These are phyloP conservation scores for Marmota flaviventris DNA, from an alignment of 2,113 vertebrate species.

Conservation along the genomic window DNA sequence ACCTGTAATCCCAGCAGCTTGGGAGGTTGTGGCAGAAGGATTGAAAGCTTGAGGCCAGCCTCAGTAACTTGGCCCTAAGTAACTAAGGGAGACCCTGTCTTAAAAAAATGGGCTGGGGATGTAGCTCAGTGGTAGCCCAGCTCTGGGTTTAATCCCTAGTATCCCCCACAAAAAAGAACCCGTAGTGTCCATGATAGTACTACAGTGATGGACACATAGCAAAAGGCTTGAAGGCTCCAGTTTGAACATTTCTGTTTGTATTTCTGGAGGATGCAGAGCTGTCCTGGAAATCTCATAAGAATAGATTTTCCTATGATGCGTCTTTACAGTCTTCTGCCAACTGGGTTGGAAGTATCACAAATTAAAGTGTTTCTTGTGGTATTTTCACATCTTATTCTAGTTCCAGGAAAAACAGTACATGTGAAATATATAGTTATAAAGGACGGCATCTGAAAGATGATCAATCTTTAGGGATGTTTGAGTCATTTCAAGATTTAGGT, in stretches of 20 bases:
- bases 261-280: neutral
- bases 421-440: slow-evolving; percentile 43
- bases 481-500: slow-evolving; percentile 55
- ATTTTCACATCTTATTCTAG: slow-evolving; percentile 51
- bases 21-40: too few relatives aligned
- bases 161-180: neutral
- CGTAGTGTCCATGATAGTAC: neutral
- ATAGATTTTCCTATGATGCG: slow-evolving; percentile 43
- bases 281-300: slow-evolving; percentile 40
- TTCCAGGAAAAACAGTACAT: slow-evolving; percentile 62
- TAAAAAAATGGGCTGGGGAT: too few relatives aligned
- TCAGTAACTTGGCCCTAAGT: too few relatives aligned
- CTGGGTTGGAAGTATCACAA: slow-evolving; percentile 29
- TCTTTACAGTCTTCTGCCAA: slow-evolving; percentile 53
- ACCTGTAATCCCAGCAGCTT: too few relatives aligned
- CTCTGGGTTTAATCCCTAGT: too few relatives aligned
- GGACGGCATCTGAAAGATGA: slow-evolving; percentile 38
- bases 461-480: slow-evolving; percentile 45
- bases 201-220: neutral
- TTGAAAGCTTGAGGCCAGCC: too few relatives aligned
- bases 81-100: too few relatives aligned
- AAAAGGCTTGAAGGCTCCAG: neutral
- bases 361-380: slow-evolving; percentile 50
- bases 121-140: too few relatives aligned
- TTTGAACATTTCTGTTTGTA: slow-evolving; percentile 17